Percentiles rank a stretch among this genome's conserved stretches.
phyloP scores from a whole-genome alignment of 1,140 invertebrate species.

The Formica exsecta region DNA sequence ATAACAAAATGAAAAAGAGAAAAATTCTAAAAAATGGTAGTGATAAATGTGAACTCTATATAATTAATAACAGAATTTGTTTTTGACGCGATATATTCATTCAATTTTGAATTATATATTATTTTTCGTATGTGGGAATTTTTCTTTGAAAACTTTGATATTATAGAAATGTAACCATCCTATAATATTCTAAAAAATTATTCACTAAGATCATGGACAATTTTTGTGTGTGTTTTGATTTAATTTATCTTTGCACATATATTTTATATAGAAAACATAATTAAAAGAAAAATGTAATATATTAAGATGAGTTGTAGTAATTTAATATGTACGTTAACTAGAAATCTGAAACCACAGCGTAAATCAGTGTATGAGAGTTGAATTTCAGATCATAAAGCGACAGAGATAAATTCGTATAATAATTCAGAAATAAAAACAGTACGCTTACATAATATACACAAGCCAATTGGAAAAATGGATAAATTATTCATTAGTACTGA shows the following conservation, averaged over 20 bases:
- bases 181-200: background rate
- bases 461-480: background rate
- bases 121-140: too few relatives aligned
- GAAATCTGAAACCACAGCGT: background rate
- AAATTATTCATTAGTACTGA: constrained; percentile 31
- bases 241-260: background rate
- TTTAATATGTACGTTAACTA: background rate
- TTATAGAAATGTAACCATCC: too few relatives aligned
- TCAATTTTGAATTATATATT: too few relatives aligned
- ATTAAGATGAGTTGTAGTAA: background rate
- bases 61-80: too few relatives aligned
- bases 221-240: background rate
- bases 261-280: background rate
- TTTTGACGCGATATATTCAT: too few relatives aligned
- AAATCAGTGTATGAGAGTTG: background rate
- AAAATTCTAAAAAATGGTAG: too few relatives aligned
- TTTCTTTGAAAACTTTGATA: too few relatives aligned
- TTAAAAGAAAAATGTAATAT: background rate
- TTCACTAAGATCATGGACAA: background rate
- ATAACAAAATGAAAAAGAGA: too few relatives aligned
- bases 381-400: background rate
- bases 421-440: background rate
- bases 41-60: too few relatives aligned
- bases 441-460: constrained; percentile 5
- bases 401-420: constrained; percentile 6